Conservation (phyloP, 2,797 vertebrate genomes). For the Onychomys arenicola region DNA sequence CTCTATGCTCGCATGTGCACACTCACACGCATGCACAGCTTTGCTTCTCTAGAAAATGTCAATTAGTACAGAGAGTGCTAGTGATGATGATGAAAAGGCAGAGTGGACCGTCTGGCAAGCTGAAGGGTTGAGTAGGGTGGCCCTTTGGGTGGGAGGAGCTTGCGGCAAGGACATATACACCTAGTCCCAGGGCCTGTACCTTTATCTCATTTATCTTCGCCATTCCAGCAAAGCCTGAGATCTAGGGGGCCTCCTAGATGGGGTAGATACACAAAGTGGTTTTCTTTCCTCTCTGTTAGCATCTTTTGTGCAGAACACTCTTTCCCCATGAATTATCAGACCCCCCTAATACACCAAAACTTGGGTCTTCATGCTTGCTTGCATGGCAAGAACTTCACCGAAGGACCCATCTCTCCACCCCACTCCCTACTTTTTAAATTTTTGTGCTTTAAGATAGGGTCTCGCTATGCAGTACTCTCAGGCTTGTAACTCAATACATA, state of each 20-base stretch:
- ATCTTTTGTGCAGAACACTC: neutral
- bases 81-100: neutral
- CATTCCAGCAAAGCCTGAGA: neutral
- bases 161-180: neutral
- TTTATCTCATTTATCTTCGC: neutral
- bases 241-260: neutral
- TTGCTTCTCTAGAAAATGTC: neutral
- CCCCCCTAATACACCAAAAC: neutral
- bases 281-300: neutral
- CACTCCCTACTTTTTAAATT: neutral
- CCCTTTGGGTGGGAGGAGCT: neutral
- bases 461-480: neutral
- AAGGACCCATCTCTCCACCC: neutral
- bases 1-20: neutral
- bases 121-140: neutral
- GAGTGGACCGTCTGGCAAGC: neutral
- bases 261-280: neutral
- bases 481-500: neutral
- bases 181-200: neutral
- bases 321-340: neutral
- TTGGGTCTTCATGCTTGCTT: no score
- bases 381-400: neutral
- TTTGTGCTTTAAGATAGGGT: neutral
- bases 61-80: neutral
- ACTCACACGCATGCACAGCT: no score